Conservation (phyloP, 2,113 vertebrate genomes). For the Lates calcarifer region DNA sequence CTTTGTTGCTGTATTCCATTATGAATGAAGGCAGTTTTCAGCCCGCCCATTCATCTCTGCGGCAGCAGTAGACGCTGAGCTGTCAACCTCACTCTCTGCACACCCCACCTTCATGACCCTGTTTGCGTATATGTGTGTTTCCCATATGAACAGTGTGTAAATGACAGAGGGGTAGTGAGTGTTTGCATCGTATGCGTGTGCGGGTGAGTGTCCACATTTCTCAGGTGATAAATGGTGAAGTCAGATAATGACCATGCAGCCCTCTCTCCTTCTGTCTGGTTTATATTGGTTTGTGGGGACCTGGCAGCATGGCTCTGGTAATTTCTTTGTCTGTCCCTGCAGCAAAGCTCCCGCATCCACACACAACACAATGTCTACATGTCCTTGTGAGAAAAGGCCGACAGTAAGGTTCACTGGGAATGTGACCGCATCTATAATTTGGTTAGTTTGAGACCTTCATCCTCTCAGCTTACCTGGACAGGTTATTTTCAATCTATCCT, state of each 20-base stretch:
- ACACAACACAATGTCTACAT: constrained; percentile 1
- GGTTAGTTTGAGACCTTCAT: constrained; percentile 33
- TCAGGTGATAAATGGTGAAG: constrained; percentile 33
- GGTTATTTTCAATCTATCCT: constrained; percentile 19
- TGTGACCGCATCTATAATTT: constrained; percentile 7
- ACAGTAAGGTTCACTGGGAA: constrained; percentile 6
- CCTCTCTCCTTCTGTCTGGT: constrained; percentile 28
- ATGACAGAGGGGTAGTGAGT: not conserved
- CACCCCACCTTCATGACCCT: constrained; percentile 41
- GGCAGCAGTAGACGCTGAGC: constrained; percentile 55
- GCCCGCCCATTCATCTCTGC: constrained; percentile 74
- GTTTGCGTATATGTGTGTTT: constrained; percentile 25
- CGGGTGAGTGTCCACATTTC: not conserved
- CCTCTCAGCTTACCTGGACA: constrained; percentile 17
- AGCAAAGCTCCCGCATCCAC: not conserved
- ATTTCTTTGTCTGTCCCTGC: constrained; percentile 34
- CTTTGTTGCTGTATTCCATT: constrained; percentile 71
- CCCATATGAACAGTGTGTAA: constrained; percentile 28
- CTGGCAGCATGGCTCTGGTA: not conserved
- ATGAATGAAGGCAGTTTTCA: constrained; percentile 77
- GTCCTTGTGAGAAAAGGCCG: constrained; percentile 44
- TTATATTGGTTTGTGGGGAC: constrained; percentile 27
- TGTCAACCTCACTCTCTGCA: constrained; percentile 52
- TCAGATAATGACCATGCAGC: constrained; percentile 5
- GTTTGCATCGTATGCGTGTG: constrained; percentile 13